A percentile compares a stretch with the other conserved stretches of the same genome.
phyloP scores from a whole-genome alignment of 2,113 vertebrate species.

The Gymnocephalus cernua region DNA sequence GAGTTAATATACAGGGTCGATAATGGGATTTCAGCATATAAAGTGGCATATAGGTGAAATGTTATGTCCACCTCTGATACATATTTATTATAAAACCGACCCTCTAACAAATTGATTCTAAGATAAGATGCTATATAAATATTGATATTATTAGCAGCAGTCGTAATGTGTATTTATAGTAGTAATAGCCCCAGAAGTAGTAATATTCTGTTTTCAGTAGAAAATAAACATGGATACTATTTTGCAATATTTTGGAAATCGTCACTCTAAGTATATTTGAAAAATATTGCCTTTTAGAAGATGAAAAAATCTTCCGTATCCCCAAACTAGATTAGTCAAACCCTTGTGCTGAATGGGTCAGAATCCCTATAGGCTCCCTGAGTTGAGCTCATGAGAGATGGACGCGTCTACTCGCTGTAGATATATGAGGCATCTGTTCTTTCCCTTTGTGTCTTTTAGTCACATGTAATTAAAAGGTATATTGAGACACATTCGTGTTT shows the following conservation, averaged over 20 bases:
- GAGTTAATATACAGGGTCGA: background rate
- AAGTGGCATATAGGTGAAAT: background rate
- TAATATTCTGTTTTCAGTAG: background rate
- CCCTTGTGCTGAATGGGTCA: background rate
- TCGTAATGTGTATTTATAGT: background rate
- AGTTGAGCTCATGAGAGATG: background rate
- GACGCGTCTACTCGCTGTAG: background rate
- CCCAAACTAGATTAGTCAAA: background rate
- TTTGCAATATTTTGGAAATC: background rate
- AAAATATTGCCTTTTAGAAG: background rate
- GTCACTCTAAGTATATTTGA: background rate
- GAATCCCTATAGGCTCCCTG: background rate
- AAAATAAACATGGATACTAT: background rate
- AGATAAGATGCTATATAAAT: background rate
- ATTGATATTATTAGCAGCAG: no score
- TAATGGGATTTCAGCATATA: background rate
- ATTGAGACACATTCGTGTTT: slow-evolving; percentile 20
- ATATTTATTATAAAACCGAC: background rate
- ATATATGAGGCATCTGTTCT: background rate
- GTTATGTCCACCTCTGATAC: background rate
- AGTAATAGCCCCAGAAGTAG: background rate
- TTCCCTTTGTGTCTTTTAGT: slow-evolving; percentile 20
- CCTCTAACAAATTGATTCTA: background rate
- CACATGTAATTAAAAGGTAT: slow-evolving; percentile 37
- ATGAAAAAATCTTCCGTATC: background rate